phyloP scores from a whole-genome alignment of 1,140 invertebrate genomes.

The Eriosoma lanigerum region DNA sequence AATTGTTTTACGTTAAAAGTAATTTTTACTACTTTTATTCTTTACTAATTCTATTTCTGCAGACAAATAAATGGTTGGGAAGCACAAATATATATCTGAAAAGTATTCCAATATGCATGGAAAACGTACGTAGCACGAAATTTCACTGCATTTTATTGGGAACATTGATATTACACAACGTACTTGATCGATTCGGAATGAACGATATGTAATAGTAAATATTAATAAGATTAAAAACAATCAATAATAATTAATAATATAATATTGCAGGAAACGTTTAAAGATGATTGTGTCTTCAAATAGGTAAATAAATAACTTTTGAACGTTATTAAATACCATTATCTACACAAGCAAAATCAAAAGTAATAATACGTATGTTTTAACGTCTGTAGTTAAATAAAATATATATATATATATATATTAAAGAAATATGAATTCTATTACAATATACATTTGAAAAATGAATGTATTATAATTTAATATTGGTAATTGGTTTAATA shows the following conservation, averaged over 20 bases:
- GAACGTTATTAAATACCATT: background rate
- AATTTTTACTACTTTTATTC: background rate
- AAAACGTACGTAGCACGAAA: conserved; percentile 29
- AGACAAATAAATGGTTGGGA: background rate
- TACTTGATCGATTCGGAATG: background rate
- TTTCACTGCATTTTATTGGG: conserved; percentile 10
- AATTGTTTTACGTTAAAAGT: background rate
- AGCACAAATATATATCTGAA: background rate
- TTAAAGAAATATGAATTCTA: no score
- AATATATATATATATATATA: no score
- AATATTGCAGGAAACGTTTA: background rate
- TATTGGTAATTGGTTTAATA: no score
- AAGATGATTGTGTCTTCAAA: background rate
- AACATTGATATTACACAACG: background rate
- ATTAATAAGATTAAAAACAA: background rate
- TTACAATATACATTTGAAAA: no score
- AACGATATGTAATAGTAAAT: background rate
- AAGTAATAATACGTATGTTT: background rate
- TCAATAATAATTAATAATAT: background rate
- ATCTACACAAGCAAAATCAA: background rate
- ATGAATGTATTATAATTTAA: no score
- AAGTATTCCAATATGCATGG: conserved; percentile 8
- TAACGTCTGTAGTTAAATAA: no score
- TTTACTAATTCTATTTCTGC: background rate
- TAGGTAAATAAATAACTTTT: background rate